These are phyloP conservation scores for Dromiciops gliroides DNA, from an alignment of 2,113 vertebrate species.

Conservation along the genomic window DNA sequence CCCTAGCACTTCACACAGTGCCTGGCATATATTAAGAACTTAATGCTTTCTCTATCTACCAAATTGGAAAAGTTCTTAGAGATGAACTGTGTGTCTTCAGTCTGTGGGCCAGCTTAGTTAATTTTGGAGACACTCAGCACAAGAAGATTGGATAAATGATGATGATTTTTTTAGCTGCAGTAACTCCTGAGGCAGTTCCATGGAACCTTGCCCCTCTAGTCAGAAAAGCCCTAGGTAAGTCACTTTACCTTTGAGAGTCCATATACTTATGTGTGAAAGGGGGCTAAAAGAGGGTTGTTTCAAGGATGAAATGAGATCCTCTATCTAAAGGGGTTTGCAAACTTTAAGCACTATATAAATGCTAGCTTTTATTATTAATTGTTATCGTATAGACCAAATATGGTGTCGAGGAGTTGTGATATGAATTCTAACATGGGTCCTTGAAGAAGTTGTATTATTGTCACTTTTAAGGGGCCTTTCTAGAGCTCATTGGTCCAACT, in stretches of 20 bases:
- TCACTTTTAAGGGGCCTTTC: background rate
- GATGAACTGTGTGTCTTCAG: background rate
- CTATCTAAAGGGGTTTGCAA: background rate
- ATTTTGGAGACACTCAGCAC: background rate
- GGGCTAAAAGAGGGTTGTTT: background rate
- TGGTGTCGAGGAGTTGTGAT: background rate
- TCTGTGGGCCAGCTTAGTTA: background rate
- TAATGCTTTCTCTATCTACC: background rate
- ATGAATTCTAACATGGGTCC: background rate
- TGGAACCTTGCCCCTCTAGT: background rate
- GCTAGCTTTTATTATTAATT: background rate
- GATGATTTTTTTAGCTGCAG: background rate
- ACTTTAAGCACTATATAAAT: background rate
- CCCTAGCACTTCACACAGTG: background rate
- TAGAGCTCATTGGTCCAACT: background rate
- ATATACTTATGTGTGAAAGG: background rate
- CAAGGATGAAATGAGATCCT: background rate
- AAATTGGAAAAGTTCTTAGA: background rate
- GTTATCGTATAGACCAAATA: background rate
- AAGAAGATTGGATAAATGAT: background rate
- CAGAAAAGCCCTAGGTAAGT: background rate
- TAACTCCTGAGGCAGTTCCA: background rate
- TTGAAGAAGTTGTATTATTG: background rate
- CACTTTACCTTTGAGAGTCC: background rate
- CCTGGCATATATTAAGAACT: background rate